Conservation (phyloP, 2,888 invertebrate genomes). For the Gandaritis pyraliata region DNA sequence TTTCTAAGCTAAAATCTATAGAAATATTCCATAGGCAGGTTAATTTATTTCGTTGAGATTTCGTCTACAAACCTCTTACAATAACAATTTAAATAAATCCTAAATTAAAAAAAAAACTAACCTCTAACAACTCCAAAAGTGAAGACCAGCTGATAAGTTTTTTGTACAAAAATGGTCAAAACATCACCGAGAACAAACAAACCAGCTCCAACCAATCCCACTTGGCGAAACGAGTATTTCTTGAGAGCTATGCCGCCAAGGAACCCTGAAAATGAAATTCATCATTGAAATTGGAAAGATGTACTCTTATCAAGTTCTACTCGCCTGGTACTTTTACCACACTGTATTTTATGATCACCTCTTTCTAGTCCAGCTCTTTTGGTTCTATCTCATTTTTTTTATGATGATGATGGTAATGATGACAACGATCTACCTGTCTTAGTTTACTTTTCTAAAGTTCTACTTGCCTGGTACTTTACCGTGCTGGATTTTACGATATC, state of each 20-base stretch:
- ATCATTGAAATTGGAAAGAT: not conserved
- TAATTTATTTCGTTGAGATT: too few relatives aligned
- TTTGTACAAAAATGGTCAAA: constrained; percentile 85
- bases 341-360: not conserved
- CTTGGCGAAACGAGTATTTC: constrained; percentile 86
- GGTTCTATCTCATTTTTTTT: too few relatives aligned
- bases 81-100: too few relatives aligned
- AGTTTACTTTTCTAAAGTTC: too few relatives aligned
- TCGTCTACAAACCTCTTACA: too few relatives aligned
- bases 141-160: constrained; percentile 85
- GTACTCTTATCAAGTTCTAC: not conserved
- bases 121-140: constrained; percentile 87
- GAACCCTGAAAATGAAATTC: constrained; percentile 80
- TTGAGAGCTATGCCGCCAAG: constrained; percentile 87
- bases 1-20: too few relatives aligned
- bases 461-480: too few relatives aligned
- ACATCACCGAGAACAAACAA: constrained; percentile 86
- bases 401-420: too few relatives aligned
- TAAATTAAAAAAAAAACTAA: constrained; percentile 45
- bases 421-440: too few relatives aligned
- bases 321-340: not conserved
- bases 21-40: too few relatives aligned
- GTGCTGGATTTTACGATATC: too few relatives aligned
- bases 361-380: too few relatives aligned
- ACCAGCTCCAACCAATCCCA: constrained; percentile 87